Evolutionary conservation across 2,888 invertebrate species (phyloP).

Genomic region (Cenopis cana): DNA sequence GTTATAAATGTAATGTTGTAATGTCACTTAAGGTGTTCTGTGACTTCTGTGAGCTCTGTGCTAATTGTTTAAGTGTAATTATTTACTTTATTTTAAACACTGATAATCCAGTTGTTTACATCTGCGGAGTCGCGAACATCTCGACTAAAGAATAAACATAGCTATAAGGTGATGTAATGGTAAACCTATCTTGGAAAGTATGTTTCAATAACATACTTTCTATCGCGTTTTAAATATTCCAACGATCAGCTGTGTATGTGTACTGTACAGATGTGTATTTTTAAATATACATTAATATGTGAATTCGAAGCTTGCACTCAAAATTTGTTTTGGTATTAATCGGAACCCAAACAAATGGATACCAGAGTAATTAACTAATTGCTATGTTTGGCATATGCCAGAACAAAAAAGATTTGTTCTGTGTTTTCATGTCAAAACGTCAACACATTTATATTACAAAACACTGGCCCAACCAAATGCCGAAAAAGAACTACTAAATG

Average conservation of each 20-base stretch:
- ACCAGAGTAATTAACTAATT: neutral
- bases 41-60: neutral
- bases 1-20: neutral
- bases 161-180: conserved; percentile 42
- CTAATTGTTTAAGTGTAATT: neutral
- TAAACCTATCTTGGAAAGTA: conserved; percentile 41
- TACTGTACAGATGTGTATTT: neutral
- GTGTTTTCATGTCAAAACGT: neutral
- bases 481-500: conserved; percentile 23
- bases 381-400: neutral
- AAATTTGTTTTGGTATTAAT: too few species aligned
- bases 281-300: too few species aligned
- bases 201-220: conserved; percentile 41
- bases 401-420: neutral
- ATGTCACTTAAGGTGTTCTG: neutral
- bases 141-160: conserved; percentile 34
- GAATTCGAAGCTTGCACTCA: too few species aligned
- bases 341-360: neutral
- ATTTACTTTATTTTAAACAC: conserved; percentile 6
- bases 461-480: neutral
- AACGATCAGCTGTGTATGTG: neutral
- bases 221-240: conserved; percentile 22
- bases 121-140: conserved; percentile 3
- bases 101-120: conserved; percentile 19
- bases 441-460: neutral